Evolutionary conservation across 2,888 invertebrate species (phyloP), one percentile per base, ranked within the genome.

Genomic region (Galeruca laticollis): DNA sequence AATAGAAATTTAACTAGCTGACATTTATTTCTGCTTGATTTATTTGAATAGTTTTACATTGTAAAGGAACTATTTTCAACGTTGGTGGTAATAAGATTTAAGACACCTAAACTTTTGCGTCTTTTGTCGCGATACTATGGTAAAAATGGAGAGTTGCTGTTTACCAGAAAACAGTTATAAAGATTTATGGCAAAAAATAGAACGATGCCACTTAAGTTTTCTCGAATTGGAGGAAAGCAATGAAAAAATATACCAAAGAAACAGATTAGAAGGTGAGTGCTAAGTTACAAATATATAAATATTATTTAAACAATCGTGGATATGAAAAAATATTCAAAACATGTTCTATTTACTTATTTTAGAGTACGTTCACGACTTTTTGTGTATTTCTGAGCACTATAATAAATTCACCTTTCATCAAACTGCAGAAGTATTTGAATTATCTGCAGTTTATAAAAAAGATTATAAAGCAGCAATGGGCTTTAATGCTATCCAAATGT

Each of bases 401-500:
- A 90, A 91, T 77, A 96, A 95, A 85, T 96, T 95, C 83, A 89
- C 89, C 63, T 89, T 93, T 79, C 88, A 89, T 47, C 92, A 93
- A 85, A 94, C 95, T 0, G 90, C 89, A 65, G 91, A 92, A 77
- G 92, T 95, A 65, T 88, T 96, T 73, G 90, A 91, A 72, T 88
- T 90, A 64, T 94, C 94, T 0, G 90, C 94, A 31, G 88, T 88
- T 54, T 90, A 89, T 62, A 86, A 92, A 79, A 86, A 89, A 6
- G 92, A 93, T 78, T 93, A 93, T 79, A 90, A 92, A 76, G 94
- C 94, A 15, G 91, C 93, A 33, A 88, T 91, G 57, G 96, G 95
- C 13, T 96, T 95, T 90, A 92, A 93, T 78, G 93, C 94, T 37
- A 88, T 96, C 75, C 95, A 94, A 70, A 88, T 93, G 75, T 96